phyloP scores from a whole-genome alignment of 2,888 invertebrate genomes.

The Nesidiocoris tenuis region DNA sequence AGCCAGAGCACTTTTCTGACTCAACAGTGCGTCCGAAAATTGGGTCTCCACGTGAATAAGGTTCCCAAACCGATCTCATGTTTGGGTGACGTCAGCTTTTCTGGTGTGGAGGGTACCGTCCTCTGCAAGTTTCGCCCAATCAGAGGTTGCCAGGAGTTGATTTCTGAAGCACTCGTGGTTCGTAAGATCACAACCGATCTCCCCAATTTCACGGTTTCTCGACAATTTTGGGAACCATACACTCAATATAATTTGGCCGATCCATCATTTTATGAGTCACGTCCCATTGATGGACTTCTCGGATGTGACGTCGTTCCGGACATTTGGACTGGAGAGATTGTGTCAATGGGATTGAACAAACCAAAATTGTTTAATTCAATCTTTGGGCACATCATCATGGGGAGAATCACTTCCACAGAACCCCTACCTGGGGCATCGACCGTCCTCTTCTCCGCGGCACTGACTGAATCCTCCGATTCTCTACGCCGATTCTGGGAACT shows the following conservation, averaged over 20 bases:
- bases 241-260: not conserved
- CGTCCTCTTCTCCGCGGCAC: not conserved
- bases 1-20: slow-evolving; percentile 8
- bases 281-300: not conserved
- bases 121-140: not conserved
- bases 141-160: not conserved
- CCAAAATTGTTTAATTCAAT: not conserved
- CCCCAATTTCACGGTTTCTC: not conserved
- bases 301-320: not conserved
- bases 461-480: not conserved
- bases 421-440: not conserved
- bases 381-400: not conserved
- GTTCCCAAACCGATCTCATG: not conserved
- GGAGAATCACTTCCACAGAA: not conserved
- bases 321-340: not conserved
- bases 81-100: not conserved
- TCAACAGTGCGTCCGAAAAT: not conserved
- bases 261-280: not conserved
- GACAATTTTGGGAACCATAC: not conserved
- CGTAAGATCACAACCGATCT: not conserved
- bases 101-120: not conserved
- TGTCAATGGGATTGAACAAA: not conserved
- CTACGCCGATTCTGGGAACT: slow-evolving; percentile 37
- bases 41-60: not conserved
- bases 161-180: not conserved